Base-by-base conservation (phyloP, 37 sponge, comb jelly and placozoan species). In the Hexactinellida sp. region DNA sequence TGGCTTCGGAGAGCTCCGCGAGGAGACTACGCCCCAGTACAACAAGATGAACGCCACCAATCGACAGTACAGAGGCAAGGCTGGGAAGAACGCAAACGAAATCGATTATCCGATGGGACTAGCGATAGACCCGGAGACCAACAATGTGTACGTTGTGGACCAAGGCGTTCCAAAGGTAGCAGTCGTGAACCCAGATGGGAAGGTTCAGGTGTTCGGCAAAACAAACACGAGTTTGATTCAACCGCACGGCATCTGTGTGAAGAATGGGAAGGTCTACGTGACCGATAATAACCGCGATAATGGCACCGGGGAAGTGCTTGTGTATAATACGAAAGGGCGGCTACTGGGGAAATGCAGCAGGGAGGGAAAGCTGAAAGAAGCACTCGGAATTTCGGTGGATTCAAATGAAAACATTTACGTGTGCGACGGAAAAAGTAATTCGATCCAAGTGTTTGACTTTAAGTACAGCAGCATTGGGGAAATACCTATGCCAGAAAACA, bases 391-490 rank as follows among this genome's bases (percentile, higher is more conserved):
- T 3, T 63, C 76, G 3, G 76, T 63, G 13, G 76, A 63, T 63
- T 23, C 25, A 32, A 23, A 63, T 63, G 76, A 10, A 28, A 23
- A 63, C 13, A 63, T 63, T 7, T 63, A 63, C 76, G 76, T 63
- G 76, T 63, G 76, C 13, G 76, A 63, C 34, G 76, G 76, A 28
- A n/a, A 32, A 23, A 63, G 76, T 63, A 63, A 63, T 63, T 63
- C 76, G 5, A 63, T 63, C 76, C 76, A 63, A 32, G 76, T 63
- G 13, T 63, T 63, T 23, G 76, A 63, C 13, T 32, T 7, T 23
- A n/a, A 63, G 34, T 63, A 21, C 76, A 63, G 13, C 34, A 21
- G 21, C 32, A 63, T 21, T 21, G 76, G 34, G 30, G 30, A 63
- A 32, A 63, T 63, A 25, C 25, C 76, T n/a, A 63, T 63, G 76